phyloP scores from a whole-genome alignment of 2,113 vertebrate species.

The Mustela nigripes region DNA sequence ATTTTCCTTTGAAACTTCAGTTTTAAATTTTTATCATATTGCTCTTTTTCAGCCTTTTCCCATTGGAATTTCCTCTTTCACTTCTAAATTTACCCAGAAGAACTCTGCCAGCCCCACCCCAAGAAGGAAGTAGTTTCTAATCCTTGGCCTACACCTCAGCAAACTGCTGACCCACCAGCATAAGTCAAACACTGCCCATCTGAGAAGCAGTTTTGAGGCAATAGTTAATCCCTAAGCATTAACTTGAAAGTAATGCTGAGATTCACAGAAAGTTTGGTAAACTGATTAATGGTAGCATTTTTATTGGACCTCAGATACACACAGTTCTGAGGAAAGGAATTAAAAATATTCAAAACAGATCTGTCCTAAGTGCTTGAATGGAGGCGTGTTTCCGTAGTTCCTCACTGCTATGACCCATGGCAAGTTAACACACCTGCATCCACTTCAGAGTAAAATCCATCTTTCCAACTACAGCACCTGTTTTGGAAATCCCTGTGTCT shows the following conservation, averaged over 20 bases:
- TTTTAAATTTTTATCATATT: not conserved
- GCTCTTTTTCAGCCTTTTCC: not conserved
- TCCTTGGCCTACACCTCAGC: not conserved
- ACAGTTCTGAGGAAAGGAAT: not conserved
- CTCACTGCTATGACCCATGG: not conserved
- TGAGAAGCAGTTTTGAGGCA: not conserved
- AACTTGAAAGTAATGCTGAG: not conserved
- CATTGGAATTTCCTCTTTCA: conserved; percentile 61
- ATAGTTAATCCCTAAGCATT: not conserved
- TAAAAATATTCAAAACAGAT: not conserved
- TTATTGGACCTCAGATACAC: not conserved
- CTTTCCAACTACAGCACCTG: not conserved
- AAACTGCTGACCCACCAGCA: not conserved
- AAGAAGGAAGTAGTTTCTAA: conserved; percentile 24
- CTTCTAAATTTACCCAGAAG: conserved; percentile 56
- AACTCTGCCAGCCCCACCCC: not conserved
- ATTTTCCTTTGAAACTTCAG: conserved; percentile 5
- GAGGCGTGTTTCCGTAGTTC: not conserved
- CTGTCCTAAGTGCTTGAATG: not conserved
- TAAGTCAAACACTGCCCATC: not conserved
- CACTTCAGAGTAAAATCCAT: not conserved
- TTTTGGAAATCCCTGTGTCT: not conserved
- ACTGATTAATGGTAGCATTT: not conserved
- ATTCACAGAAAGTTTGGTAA: not conserved
- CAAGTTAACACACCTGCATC: not conserved